Percentiles rank a stretch among this genome's conserved stretches.
Conservation (phyloP, 2,797 vertebrate genomes). For the Rousettus madagascariensis region DNA sequence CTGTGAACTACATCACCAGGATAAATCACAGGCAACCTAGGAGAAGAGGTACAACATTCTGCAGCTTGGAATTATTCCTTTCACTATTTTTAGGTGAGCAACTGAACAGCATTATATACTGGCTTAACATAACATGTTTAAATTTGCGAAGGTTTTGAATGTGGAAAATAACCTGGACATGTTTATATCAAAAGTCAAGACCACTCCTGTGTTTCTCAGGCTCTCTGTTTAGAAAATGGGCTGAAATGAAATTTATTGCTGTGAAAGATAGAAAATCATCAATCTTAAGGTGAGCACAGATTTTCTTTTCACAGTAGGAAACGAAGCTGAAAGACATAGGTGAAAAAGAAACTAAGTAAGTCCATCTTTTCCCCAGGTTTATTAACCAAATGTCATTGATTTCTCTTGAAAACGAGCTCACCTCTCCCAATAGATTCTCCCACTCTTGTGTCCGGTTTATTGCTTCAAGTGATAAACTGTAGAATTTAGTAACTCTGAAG, state of each 20-base stretch:
- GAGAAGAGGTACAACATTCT: background rate
- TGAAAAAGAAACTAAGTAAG: background rate
- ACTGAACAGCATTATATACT: background rate
- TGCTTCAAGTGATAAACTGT: slow-evolving; percentile 34
- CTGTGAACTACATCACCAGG: background rate
- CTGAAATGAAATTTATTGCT: background rate
- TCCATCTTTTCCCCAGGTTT: background rate
- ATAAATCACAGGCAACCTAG: background rate
- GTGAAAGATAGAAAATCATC: background rate
- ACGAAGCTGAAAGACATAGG: background rate
- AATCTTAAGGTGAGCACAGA: background rate
- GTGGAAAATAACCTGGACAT: background rate
- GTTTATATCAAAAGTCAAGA: background rate
- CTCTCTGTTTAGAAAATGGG: background rate
- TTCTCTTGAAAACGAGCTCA: background rate
- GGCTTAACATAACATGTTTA: background rate
- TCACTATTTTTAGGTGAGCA: background rate
- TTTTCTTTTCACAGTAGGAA: background rate
- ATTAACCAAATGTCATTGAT: background rate
- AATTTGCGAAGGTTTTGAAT: background rate
- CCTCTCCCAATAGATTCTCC: background rate
- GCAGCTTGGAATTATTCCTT: background rate
- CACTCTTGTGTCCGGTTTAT: background rate
- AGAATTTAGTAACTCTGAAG: slow-evolving; percentile 47
- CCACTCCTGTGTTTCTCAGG: background rate